phyloP scores from a whole-genome alignment of 2,113 vertebrate species.

The Cromileptes altivelis region DNA sequence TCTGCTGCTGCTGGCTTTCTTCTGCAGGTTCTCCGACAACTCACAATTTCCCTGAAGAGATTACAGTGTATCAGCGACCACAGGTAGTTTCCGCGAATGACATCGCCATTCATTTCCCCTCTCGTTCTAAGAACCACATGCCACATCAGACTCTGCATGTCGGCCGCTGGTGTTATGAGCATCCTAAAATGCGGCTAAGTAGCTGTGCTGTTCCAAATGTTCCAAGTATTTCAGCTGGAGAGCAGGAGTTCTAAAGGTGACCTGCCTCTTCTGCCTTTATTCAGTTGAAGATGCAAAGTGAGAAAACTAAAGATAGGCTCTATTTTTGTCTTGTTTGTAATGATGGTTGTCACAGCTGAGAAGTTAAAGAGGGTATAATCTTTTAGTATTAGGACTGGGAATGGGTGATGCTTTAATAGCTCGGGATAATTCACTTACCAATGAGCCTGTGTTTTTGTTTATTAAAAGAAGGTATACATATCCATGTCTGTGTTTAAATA shows the following conservation, averaged over 20 bases:
- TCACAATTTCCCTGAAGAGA: conserved; percentile 60
- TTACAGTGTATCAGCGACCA: conserved; percentile 4
- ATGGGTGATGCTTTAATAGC: too few species aligned
- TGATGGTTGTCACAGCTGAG: too few species aligned
- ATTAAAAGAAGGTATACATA: too few species aligned
- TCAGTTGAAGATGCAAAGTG: background rate
- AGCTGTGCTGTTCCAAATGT: background rate
- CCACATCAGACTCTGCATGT: conserved; percentile 26
- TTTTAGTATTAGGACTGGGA: too few species aligned
- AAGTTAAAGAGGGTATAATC: background rate
- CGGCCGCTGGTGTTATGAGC: background rate
- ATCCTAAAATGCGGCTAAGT: background rate
- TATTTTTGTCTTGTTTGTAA: background rate
- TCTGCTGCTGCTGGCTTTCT: conserved; percentile 29
- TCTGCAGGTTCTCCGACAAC: conserved; percentile 14
- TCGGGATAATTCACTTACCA: too few species aligned
- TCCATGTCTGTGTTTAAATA: too few species aligned
- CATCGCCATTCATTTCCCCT: conserved; percentile 51
- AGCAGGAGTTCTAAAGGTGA: background rate
- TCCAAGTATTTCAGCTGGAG: background rate
- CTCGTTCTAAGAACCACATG: conserved; percentile 55
- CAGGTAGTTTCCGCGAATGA: conserved; percentile 64
- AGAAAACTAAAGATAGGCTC: background rate
- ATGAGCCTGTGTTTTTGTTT: too few species aligned
- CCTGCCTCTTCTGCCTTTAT: background rate